phyloP scores from a whole-genome alignment of 2,797 vertebrate genomes.

The Lepilemur septentrionalis region DNA sequence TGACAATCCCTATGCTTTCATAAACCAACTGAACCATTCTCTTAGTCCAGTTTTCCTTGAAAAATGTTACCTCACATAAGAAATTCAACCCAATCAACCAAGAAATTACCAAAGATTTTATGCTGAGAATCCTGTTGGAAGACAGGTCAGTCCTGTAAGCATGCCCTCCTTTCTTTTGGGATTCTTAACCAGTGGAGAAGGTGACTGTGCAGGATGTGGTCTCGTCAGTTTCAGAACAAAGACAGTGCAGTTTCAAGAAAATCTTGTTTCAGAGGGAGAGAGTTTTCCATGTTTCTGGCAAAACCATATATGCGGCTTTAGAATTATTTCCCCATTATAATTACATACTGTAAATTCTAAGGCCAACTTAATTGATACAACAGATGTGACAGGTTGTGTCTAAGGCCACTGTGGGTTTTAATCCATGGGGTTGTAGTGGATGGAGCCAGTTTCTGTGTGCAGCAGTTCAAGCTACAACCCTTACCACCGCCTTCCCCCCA shows the following conservation, averaged over 20 bases:
- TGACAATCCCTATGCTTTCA: not conserved
- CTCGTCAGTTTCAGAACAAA: not conserved
- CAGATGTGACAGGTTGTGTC: not conserved
- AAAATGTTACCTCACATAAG: not conserved
- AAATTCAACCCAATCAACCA: not conserved
- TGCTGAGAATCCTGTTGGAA: not conserved
- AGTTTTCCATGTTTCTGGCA: not conserved
- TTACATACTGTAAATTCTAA: not conserved
- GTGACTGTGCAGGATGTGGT: accelerated
- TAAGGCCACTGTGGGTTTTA: not conserved
- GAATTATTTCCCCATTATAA: not conserved
- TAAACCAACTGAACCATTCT: not conserved
- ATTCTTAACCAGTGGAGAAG: not conserved
- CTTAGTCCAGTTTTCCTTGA: not conserved
- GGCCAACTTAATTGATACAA: not conserved
- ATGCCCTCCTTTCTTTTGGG: not conserved
- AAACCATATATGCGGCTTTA: not conserved
- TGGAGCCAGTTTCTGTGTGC: not conserved
- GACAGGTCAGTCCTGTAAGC: not conserved
- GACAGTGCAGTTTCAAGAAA: not conserved
- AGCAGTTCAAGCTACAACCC: too few species aligned
- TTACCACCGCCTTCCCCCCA: accelerated
- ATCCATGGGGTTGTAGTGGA: too few species aligned
- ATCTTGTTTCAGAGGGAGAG: not conserved
- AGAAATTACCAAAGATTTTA: not conserved